phyloP scores from a whole-genome alignment of 2,888 invertebrate genomes.

The Callyntrura guangdongensis region DNA sequence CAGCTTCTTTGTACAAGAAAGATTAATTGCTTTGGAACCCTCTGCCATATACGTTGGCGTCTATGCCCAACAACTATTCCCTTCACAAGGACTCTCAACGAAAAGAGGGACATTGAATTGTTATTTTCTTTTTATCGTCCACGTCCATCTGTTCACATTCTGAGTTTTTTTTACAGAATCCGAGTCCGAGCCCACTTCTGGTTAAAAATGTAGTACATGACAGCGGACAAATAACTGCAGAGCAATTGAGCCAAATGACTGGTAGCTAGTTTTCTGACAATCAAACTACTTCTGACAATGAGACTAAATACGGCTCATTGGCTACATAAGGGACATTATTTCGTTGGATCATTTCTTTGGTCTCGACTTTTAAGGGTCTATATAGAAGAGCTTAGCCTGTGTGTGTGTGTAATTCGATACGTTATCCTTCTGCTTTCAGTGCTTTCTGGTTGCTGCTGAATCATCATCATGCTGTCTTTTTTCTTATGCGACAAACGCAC shows the following conservation, averaged over 20 bases:
- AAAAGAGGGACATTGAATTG: constrained; percentile 64
- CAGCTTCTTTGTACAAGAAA: background rate
- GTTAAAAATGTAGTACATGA: constrained; percentile 68
- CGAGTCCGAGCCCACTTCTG: constrained; percentile 13
- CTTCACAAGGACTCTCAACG: background rate
- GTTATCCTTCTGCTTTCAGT: too few relatives aligned
- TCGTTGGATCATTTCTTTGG: background rate
- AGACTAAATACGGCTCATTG: too few relatives aligned
- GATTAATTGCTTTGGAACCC: background rate
- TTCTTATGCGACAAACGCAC: too few relatives aligned
- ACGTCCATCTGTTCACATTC: constrained; percentile 41
- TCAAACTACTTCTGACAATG: too few relatives aligned
- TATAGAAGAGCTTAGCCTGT: too few relatives aligned
- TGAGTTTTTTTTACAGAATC: background rate
- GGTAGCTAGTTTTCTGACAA: background rate
- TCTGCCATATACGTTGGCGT: background rate
- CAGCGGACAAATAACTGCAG: constrained; percentile 74
- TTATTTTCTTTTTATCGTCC: constrained; percentile 74
- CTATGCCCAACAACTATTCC: background rate
- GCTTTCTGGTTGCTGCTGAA: too few relatives aligned
- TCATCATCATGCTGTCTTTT: too few relatives aligned
- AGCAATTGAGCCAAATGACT: background rate
- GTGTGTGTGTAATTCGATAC: too few relatives aligned
- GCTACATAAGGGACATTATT: too few relatives aligned
- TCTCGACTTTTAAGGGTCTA: background rate